Conservation (phyloP, 2,113 vertebrate species). For the Leptobrachium leishanense region DNA sequence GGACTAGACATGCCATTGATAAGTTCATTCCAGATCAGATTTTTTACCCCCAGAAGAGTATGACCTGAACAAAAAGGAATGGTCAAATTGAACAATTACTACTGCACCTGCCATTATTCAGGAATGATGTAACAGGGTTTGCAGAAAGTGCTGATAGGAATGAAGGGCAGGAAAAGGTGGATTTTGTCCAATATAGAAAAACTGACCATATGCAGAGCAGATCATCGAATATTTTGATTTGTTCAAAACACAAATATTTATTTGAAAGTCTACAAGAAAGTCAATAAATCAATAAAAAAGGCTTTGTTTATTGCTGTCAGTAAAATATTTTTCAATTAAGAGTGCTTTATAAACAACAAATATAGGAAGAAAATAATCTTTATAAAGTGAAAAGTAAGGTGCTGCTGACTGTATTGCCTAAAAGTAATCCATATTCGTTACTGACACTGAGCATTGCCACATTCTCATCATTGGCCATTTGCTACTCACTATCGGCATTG, state of each 20-base stretch:
- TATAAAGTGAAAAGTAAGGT: too few species aligned
- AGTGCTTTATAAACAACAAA: too few species aligned
- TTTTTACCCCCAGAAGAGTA: conserved; percentile 5
- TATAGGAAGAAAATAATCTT: too few species aligned
- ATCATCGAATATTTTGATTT: neutral
- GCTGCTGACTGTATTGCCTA: too few species aligned
- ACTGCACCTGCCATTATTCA: conserved; percentile 2
- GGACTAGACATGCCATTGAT: conserved; percentile 5
- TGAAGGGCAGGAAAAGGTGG: neutral
- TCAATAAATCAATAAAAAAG: too few species aligned
- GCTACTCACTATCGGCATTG: too few species aligned
- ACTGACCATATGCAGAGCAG: neutral
- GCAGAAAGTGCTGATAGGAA: neutral
- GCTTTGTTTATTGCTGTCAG: too few species aligned
- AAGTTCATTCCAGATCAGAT: conserved; percentile 14
- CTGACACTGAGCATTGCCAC: too few species aligned
- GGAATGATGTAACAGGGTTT: neutral
- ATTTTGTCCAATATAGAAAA: neutral
- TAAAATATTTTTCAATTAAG: too few species aligned
- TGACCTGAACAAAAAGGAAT: neutral
- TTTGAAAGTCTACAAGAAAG: neutral
- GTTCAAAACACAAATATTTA: neutral
- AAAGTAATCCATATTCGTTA: too few species aligned
- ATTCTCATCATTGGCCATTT: too few species aligned
- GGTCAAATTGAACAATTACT: neutral